Base-by-base conservation (phyloP, 2,888 invertebrate species). In the Fabriciana adippe region DNA sequence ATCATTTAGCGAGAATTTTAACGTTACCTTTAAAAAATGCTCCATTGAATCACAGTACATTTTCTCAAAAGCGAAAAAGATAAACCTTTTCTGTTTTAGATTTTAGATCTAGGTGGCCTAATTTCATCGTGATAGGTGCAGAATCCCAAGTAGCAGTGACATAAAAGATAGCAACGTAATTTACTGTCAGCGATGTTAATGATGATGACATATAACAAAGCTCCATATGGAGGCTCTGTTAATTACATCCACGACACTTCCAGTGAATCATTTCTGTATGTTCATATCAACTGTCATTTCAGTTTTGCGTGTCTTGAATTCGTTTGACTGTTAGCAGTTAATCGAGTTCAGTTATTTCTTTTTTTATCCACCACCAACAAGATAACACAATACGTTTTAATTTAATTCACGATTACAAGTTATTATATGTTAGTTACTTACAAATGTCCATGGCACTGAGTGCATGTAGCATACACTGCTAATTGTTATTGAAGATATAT, bases 181-280 rank as follows among this genome's bases (percentile, higher is more conserved):
- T 66, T 55, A 55, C 50, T 63, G 69, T 63, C 54, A 67, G 54
- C 50, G 45, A 45, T 56, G 18, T 64, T 67, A 70, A 64, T 64
- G 66, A 66, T 70, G 51, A 70, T 67, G 71, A 67, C 57, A 47
- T 65, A 48, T 51, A 60, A 70, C 64, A 64, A 66, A 70, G 68
- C 48, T 31, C 11, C 21, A 53, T 55, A 50, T 47, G 55, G 64
- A 45, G 64, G 21, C 55, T 47, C 47, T 56, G 63, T 51, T 72
- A 73, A 71, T 73, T 67, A 68, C 64, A 62, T 70, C 60, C 15
- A 45, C 26, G 64, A 70, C 66, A 64, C 64, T 70, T 68, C 41
- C 64, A 59, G 66, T 54, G 71, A 59, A 56, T 53, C 66, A 55
- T 66, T 69, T 60, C 60, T 69, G 65, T 64, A 41, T 55, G 56